A percentile compares a stretch with the other conserved stretches of the same genome.
These are phyloP conservation scores for Cyprinella venusta DNA, from an alignment of 2,797 vertebrate genomes.

Conservation along the genomic window DNA sequence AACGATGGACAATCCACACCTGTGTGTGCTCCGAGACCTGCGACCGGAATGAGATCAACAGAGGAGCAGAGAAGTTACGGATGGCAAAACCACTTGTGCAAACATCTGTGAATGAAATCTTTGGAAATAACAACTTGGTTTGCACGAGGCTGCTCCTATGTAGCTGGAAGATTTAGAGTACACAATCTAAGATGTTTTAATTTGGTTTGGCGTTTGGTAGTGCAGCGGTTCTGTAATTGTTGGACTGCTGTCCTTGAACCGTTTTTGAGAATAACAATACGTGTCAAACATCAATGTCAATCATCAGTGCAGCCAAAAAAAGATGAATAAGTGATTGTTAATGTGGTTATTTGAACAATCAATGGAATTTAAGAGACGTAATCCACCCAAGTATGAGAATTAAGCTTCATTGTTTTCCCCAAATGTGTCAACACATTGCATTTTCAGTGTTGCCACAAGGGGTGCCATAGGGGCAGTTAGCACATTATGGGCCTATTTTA, in stretches of 20 bases:
- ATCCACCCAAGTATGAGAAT: neutral
- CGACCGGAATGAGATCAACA: slow-evolving; percentile 47
- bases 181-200: slow-evolving; percentile 31
- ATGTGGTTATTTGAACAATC: neutral
- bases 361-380: neutral
- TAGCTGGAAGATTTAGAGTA: slow-evolving; percentile 1
- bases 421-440: neutral
- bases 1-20: slow-evolving; percentile 40
- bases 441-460: neutral
- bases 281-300: slow-evolving; percentile 25
- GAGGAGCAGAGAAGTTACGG: slow-evolving; percentile 49
- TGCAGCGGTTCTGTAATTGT: slow-evolving; percentile 7
- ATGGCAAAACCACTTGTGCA: slow-evolving; percentile 60
- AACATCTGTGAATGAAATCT: slow-evolving; percentile 64
- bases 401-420: neutral
- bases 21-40: slow-evolving; percentile 36
- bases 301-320: slow-evolving; percentile 1
- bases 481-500: no score
- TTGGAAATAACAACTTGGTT: slow-evolving; percentile 42
- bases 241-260: neutral
- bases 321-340: neutral
- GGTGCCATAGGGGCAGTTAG: no score
- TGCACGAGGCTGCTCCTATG: slow-evolving; percentile 32
- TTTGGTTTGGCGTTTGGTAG: slow-evolving; percentile 33
- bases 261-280: slow-evolving; percentile 14